Evolutionary conservation across 30 jellyfish, hydroid and myxozoan genomes (phyloP).

Genomic region (Pseudorhiza aurosa): DNA sequence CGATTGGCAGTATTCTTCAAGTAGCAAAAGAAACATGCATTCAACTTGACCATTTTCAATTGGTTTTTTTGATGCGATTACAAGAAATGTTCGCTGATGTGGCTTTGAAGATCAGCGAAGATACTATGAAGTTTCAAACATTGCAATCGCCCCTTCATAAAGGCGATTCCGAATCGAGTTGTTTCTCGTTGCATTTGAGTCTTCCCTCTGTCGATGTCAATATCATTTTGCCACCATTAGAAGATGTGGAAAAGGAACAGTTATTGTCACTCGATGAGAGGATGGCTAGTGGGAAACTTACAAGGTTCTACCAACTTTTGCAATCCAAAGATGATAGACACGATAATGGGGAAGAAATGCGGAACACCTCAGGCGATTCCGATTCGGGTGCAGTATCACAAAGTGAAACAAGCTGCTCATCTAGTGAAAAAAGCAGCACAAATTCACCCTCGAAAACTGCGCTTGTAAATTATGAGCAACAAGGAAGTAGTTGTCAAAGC

Average conservation of each 20-base stretch:
- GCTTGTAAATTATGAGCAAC: not conserved
- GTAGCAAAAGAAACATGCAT: constrained; percentile 61
- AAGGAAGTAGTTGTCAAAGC: not conserved
- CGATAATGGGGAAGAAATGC: not conserved
- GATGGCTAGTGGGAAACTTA: constrained; percentile 27
- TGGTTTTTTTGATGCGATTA: constrained; percentile 79
- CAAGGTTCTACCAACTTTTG: constrained; percentile 11
- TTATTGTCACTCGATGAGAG: constrained; percentile 47
- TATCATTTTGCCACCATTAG: constrained; percentile 73
- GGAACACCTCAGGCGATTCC: not conserved
- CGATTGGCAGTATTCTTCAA: constrained; percentile 67
- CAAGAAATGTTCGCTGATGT: constrained; percentile 80
- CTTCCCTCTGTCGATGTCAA: constrained; percentile 76
- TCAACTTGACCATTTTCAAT: constrained; percentile 95
- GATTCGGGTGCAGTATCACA: not conserved
- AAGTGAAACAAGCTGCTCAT: not conserved
- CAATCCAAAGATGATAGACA: not conserved
- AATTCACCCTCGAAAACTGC: not conserved
- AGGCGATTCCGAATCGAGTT: not conserved
- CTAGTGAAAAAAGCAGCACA: not conserved
- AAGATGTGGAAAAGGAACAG: constrained; percentile 68
- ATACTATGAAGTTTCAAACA: constrained; percentile 53
- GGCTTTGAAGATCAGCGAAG: constrained; percentile 56
- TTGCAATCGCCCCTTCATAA: constrained; percentile 38
- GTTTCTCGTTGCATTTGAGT: constrained; percentile 61